Percentiles rank a stretch among this genome's conserved stretches.
phyloP scores from a whole-genome alignment of 2,888 invertebrate species.

The Cetonia aurata region DNA sequence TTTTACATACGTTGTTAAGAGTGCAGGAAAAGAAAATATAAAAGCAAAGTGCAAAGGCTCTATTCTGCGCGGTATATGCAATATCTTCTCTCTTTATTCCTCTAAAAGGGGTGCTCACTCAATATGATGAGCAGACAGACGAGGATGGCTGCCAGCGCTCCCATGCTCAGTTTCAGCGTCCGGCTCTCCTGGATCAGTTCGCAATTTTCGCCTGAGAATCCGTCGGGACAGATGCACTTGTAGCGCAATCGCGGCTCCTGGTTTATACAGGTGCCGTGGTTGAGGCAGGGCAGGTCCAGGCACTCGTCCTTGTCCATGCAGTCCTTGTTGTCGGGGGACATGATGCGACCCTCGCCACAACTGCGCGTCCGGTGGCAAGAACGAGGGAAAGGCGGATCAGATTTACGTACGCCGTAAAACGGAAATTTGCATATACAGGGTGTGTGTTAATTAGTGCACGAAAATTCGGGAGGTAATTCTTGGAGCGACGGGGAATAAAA shows the following conservation, averaged over 20 bases:
- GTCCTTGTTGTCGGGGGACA: slow-evolving; percentile 90
- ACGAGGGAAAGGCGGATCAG: not conserved
- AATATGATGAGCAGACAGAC: slow-evolving; percentile 97
- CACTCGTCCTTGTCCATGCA: slow-evolving; percentile 97
- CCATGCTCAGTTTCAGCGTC: slow-evolving; percentile 95
- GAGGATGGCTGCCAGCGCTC: slow-evolving; percentile 96
- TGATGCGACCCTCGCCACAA: slow-evolving; percentile 93
- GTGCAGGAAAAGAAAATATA: too few relatives aligned
- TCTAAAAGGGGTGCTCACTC: slow-evolving; percentile 78
- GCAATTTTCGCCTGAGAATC: slow-evolving; percentile 95
- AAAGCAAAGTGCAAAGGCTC: too few relatives aligned
- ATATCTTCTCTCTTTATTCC: not conserved
- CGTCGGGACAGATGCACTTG: slow-evolving; percentile 91
- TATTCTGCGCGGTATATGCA: too few relatives aligned
- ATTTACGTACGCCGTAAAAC: not conserved
- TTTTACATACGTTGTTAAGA: too few relatives aligned
- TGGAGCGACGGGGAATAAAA: too few relatives aligned
- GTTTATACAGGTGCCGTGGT: slow-evolving; percentile 93
- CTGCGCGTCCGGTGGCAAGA: slow-evolving; percentile 68
- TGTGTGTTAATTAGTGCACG: not conserved
- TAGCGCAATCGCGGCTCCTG: slow-evolving; percentile 88
- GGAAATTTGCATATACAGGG: not conserved
- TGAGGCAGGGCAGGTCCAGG: slow-evolving; percentile 92
- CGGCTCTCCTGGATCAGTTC: slow-evolving; percentile 94
- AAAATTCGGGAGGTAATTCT: too few relatives aligned